Evolutionary conservation across 2,113 vertebrate genomes (phyloP).

Genomic region (Tiliqua scincoides): DNA sequence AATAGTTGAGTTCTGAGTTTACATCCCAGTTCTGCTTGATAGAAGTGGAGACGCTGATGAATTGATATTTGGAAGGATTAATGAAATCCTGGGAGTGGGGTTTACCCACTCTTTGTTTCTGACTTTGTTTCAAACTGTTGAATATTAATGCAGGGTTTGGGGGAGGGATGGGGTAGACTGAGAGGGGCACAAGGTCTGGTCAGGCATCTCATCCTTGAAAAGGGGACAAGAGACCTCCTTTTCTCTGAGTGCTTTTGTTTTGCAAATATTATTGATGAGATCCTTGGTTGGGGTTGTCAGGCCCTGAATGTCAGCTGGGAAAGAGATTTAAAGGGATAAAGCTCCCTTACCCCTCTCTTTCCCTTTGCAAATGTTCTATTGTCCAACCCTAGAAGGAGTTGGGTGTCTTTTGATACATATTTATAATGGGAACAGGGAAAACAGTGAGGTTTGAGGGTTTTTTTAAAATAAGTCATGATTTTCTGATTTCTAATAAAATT

Average conservation of each 20-base stretch:
- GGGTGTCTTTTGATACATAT: constrained; percentile 38
- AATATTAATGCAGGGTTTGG: constrained; percentile 69
- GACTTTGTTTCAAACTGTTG: constrained; percentile 73
- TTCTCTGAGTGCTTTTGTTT: constrained; percentile 54
- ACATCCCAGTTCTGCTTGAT: constrained; percentile 61
- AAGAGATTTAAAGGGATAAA: constrained; percentile 50
- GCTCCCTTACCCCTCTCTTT: not conserved
- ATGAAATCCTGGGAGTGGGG: constrained; percentile 62
- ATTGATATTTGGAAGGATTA: constrained; percentile 63
- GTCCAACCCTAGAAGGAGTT: not conserved
- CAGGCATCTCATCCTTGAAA: constrained; percentile 65
- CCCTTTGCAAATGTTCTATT: constrained; percentile 2
- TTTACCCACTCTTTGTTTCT: constrained; percentile 58
- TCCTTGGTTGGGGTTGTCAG: constrained; percentile 68
- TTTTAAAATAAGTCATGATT: not conserved
- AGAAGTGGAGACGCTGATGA: constrained; percentile 61
- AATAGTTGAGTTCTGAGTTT: constrained; percentile 41
- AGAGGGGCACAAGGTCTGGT: constrained; percentile 64
- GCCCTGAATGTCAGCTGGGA: constrained; percentile 77
- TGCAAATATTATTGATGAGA: constrained; percentile 74
- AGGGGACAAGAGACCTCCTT: constrained; percentile 34
- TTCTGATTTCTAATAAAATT: not conserved
- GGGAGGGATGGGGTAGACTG: constrained; percentile 8
- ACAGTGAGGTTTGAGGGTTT: not conserved
- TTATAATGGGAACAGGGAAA: constrained; percentile 1